Evolutionary conservation across 37 sponge, comb jelly and placozoan genomes (phyloP), one percentile per base, ranked within the genome.

Genomic region (Aplysina aerophoba): DNA sequence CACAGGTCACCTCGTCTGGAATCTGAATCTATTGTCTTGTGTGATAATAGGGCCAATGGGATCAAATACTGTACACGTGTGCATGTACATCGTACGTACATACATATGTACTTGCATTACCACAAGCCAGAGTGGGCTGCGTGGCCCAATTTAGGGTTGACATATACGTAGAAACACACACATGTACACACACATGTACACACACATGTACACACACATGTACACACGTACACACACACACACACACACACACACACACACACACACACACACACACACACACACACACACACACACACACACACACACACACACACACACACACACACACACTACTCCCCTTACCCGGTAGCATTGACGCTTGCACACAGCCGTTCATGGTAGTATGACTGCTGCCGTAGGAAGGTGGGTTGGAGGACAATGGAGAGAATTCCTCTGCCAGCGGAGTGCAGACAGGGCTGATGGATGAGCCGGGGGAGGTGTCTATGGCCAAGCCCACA

Each of bases 391-490:
- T 44, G 50, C 50, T 44, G 8, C 69, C 85, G 3, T 59, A 27
- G 24, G 90, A 54, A 4, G 91, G 91, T 3, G 80, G 73, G 73
- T 81, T 80, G 31, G 82, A 80, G 55, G 87, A 85, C 60, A 68
- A 60, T 8, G 91, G 91, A 3, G 87, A 85, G 22, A 68, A 72
- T 24, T 87, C 80, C 50, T 91, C 91, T 12, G 54, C 73, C 11
- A 83, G 71, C 0, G 81, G 73, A 15, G 85, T 44, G 50, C 50
- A 44, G 3, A 44, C 50, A 44, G 50, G 50, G 8, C 50, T 44
- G 6, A 44, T 44, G 50, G 50, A 44, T 3, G 50, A 44, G 50
- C 50, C 50, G 50, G 50, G 50, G 50, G 50, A 85, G 0, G 31
- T 72, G 11, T 54, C 59, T 20, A 85, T 27, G 16, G 83, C 44